Evolutionary conservation across 2,797 vertebrate species (phyloP), one percentile per base, ranked within the genome.

Genomic region (Enteromius treurensis): DNA sequence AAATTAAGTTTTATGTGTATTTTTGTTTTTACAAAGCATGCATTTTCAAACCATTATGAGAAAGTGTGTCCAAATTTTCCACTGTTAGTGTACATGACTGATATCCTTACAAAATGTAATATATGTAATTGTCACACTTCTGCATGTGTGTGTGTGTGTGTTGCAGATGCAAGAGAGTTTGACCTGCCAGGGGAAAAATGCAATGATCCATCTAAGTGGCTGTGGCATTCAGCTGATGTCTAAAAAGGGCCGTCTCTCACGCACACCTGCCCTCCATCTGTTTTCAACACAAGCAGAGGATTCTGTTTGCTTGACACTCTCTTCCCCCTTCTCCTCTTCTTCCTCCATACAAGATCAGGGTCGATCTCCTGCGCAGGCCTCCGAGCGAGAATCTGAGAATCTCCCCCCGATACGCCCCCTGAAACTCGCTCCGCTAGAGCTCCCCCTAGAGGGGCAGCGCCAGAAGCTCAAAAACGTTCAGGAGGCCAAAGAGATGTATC

Each of bases 401-500:
- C 26, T 90, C 9, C 65, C 77, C 0, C 78, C 83, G n/a, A 94
- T 92, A 37, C 91, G 92, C 19, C 95, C 94, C 0, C 86, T 92
- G 73, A 96, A 93, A 84, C 82, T 96, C 32, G 93, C 94, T 60
- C 95, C 95, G 0, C 88, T 96, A 81, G 92, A 95, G 32, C 93
- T 95, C 49, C 90, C 94, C 0, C 85, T 92, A 79, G 92, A 95
- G 23, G 90, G 93, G 4, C 96, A 96, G 79, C 92, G 87, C 78
- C 90, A 94, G 82, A 96, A 94, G 85, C 92, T 95, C 1, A 92
- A 90, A 89, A 89, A 84, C 11, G 78, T 91, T 11, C 91, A 93
- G 81, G 93, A 93, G 42, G 84, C 64, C 26, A 92, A 91, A 84
- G 45, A 64, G 42, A 8, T 8, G 0, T 14, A 81, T 0, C 81